Percentiles rank a stretch among this genome's conserved stretches.
Conservation (phyloP, 2,797 vertebrate genomes). For the Pygocentrus nattereri region DNA sequence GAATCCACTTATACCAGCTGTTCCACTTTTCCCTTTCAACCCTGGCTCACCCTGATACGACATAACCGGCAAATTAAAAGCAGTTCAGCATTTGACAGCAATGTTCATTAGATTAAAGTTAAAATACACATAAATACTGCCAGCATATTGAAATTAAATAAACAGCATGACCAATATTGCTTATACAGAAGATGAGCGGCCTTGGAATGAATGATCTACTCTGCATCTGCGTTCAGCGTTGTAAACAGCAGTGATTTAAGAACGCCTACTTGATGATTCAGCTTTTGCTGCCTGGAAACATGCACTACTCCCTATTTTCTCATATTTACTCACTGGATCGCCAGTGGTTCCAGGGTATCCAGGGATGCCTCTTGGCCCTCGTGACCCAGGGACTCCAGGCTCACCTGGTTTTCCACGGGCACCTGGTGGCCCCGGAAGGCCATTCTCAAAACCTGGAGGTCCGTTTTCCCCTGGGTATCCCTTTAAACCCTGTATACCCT, state of each 20-base stretch:
- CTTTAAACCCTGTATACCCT: conserved; percentile 57
- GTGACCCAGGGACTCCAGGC: conserved; percentile 65
- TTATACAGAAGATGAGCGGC: no score
- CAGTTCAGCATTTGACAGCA: not conserved
- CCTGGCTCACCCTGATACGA: conserved; percentile 73
- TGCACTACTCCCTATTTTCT: no score
- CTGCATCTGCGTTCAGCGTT: no score
- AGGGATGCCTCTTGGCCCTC: conserved; percentile 65
- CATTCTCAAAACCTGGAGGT: conserved; percentile 58
- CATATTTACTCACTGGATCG: conserved; percentile 69
- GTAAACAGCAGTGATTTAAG: no score
- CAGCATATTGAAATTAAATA: no score
- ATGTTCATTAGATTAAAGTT: not conserved
- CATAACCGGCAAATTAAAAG: conserved; percentile 16
- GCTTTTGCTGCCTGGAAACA: no score
- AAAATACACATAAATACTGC: not conserved
- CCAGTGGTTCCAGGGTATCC: conserved; percentile 74
- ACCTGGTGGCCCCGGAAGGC: conserved; percentile 66
- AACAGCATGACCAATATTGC: no score
- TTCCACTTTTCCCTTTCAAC: conserved; percentile 64
- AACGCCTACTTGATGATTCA: no score
- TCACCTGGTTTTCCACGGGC: conserved; percentile 59
- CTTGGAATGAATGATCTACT: no score
- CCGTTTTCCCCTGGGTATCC: conserved; percentile 67
- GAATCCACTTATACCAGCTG: conserved; percentile 65